Evolutionary conservation across 2,113 vertebrate species (phyloP).

Genomic region (Laticauda colubrina): DNA sequence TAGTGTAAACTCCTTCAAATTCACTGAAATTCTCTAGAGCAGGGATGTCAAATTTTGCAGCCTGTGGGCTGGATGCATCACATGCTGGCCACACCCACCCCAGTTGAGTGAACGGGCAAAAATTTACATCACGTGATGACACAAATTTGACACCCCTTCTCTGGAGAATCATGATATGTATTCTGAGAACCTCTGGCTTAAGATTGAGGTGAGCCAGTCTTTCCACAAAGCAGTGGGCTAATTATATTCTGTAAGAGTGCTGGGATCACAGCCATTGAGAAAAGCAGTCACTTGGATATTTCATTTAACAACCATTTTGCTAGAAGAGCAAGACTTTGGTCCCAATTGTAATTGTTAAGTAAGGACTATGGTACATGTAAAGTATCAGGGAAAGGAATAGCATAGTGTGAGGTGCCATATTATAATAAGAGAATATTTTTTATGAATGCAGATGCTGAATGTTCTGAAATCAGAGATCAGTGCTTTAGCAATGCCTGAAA

Average conservation of each 20-base stretch:
- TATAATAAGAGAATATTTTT: slow-evolving; percentile 27
- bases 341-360: background rate
- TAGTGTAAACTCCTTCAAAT: background rate
- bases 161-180: background rate
- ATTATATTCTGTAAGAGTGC: background rate
- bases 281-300: background rate
- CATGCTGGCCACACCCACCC: no score
- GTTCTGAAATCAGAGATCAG: slow-evolving; percentile 30
- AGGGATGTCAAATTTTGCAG: no score
- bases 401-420: slow-evolving; percentile 29
- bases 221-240: background rate
- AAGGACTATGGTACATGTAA: background rate
- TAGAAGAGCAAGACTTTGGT: background rate
- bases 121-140: no score
- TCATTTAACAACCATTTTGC: background rate
- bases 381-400: slow-evolving; percentile 44
- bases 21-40: background rate
- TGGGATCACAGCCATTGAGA: background rate
- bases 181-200: background rate
- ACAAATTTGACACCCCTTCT: no score
- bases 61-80: no score
- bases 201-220: background rate
- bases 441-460: background rate
- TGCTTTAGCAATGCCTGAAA: slow-evolving; percentile 26
- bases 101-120: no score